A percentile compares a stretch with the other conserved stretches of the same genome.
Evolutionary conservation across 2,888 invertebrate genomes (phyloP).

Genomic region (Leptinotarsa haldemani): DNA sequence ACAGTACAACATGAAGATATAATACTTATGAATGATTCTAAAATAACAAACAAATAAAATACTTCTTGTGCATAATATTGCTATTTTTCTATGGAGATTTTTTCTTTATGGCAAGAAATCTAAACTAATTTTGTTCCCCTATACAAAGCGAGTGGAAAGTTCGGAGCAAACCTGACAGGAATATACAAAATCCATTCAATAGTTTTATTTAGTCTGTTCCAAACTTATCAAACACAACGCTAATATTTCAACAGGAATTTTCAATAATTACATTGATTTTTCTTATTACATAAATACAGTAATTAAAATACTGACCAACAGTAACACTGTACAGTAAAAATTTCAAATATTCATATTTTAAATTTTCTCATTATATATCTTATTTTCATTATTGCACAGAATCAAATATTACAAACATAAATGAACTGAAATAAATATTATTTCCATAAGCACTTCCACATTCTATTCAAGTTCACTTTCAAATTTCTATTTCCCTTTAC

Average conservation of each 20-base stretch:
- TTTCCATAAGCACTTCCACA: not conserved
- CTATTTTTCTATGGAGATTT: constrained; percentile 53
- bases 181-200: not conserved
- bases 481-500: not conserved
- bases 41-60: constrained; percentile 58
- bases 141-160: constrained; percentile 36
- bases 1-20: constrained; percentile 57
- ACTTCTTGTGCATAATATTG: constrained; percentile 59
- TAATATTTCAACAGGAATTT: constrained; percentile 29
- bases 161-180: not conserved
- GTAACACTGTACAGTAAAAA: constrained; percentile 48
- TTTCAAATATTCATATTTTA: constrained; percentile 24
- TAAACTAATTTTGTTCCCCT: constrained; percentile 53
- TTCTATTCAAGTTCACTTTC: not conserved
- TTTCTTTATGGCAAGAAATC: constrained; percentile 53
- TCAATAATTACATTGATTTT: constrained; percentile 38
- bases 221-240: constrained; percentile 13
- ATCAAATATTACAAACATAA: not conserved
- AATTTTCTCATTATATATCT: constrained; percentile 34
- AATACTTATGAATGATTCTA: constrained; percentile 51
- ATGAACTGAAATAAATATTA: not conserved
- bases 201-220: not conserved
- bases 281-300: constrained; percentile 42
- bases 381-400: constrained; percentile 48
- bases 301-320: constrained; percentile 62